Conservation (phyloP, 2,113 vertebrate genomes). For the Promerops cafer region DNA sequence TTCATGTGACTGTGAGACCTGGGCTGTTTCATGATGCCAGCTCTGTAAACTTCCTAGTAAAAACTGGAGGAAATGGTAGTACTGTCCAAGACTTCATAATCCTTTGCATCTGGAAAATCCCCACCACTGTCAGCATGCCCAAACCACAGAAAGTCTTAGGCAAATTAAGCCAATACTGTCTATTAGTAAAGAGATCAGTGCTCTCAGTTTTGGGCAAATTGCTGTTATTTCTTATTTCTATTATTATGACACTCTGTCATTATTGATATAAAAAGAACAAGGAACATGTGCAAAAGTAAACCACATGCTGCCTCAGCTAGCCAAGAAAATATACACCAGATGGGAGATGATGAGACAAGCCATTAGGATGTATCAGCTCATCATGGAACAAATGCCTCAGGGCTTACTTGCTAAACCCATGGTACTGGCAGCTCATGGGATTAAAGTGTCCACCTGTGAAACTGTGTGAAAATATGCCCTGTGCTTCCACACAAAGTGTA, state of each 20-base stretch:
- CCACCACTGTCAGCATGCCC: neutral
- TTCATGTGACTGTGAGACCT: neutral
- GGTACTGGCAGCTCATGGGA: neutral
- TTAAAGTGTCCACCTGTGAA: neutral
- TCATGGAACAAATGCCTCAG: neutral
- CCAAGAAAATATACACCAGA: slow-evolving; percentile 46
- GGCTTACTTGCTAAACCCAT: neutral
- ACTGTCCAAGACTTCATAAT: neutral
- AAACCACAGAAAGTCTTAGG: neutral
- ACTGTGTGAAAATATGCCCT: neutral
- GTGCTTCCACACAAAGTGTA: neutral
- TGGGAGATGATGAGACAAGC: slow-evolving; percentile 36
- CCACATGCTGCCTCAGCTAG: slow-evolving; percentile 39
- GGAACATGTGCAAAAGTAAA: slow-evolving; percentile 54
- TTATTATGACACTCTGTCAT: slow-evolving; percentile 51
- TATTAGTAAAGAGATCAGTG: neutral
- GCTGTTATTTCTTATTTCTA: neutral
- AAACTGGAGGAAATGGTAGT: neutral
- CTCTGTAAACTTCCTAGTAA: neutral
- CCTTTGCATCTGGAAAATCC: neutral
- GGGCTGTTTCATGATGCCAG: neutral
- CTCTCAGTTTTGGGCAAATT: neutral
- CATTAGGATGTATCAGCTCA: neutral
- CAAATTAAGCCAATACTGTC: neutral
- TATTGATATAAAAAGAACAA: slow-evolving; percentile 49